Evolutionary conservation across 2,888 invertebrate genomes (phyloP).

Genomic region (Rhingia rostrata): DNA sequence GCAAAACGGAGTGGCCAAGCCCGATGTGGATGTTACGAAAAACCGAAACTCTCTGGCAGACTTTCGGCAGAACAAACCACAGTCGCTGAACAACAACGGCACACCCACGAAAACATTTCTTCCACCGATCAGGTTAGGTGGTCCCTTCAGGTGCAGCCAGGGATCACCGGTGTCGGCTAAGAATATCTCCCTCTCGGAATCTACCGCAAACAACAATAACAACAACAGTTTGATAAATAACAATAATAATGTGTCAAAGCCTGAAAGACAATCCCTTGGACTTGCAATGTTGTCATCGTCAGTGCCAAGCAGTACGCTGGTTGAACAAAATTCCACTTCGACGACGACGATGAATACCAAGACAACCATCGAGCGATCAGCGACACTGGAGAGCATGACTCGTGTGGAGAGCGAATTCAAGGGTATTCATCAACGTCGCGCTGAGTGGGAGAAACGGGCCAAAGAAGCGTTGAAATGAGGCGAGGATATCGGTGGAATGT

Average conservation of each 20-base stretch:
- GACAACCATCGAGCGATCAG: slow-evolving; percentile 79
- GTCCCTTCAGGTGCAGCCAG: slow-evolving; percentile 60
- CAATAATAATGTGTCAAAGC: slow-evolving; percentile 71
- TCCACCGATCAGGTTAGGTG: slow-evolving; percentile 80
- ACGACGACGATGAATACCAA: slow-evolving; percentile 50
- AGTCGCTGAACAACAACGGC: slow-evolving; percentile 63
- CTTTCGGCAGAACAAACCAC: slow-evolving; percentile 77
- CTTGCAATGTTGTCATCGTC: slow-evolving; percentile 65
- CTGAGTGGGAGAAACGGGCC: slow-evolving; percentile 91
- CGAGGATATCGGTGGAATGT: neutral
- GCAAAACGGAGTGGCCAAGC: slow-evolving; percentile 56
- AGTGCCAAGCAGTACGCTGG: slow-evolving; percentile 64
- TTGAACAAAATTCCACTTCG: slow-evolving; percentile 67
- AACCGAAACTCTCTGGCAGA: slow-evolving; percentile 80
- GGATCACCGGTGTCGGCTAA: slow-evolving; percentile 49
- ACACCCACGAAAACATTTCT: slow-evolving; percentile 76
- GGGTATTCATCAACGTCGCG: slow-evolving; percentile 89
- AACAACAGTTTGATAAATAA: slow-evolving; percentile 73
- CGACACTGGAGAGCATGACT: slow-evolving; percentile 77
- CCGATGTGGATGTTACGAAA: slow-evolving; percentile 70
- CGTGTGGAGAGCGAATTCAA: slow-evolving; percentile 84
- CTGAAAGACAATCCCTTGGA: slow-evolving; percentile 76
- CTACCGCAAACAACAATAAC: slow-evolving; percentile 77
- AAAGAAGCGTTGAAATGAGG: slow-evolving; percentile 85
- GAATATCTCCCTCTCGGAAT: slow-evolving; percentile 75